Base-by-base conservation (phyloP, 1,140 invertebrate genomes). In the Ceratina calcarata region DNA sequence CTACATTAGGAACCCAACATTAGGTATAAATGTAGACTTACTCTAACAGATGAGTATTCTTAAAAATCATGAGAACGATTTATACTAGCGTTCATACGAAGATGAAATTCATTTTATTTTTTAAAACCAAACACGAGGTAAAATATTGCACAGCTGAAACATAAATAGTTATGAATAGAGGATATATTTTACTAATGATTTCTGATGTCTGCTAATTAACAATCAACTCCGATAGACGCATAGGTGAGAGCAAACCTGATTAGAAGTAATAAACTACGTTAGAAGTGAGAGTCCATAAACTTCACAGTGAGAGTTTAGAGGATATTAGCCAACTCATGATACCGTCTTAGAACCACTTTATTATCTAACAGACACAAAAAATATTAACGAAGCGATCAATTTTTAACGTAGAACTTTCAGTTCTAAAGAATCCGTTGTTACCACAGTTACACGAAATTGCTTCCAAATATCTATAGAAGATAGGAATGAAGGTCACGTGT, bases 241-340 rank as follows among this genome's bases (percentile, higher is more conserved):
- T 20, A 49, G 8, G 13, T 13, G 58, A 60, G 58, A 32, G 22
- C 16, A 51, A 55, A n/a, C 27, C n/a, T 20, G 18, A 10, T 69
- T 27, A 2, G 3, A n/a, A 13, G 10, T 18, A n/a, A n/a, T 18
- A 55, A 49, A 55, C 49, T 27, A 18, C 51, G 24, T 55, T n/a
- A 55, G 51, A 68, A 45, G 22, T 4, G 66, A 68, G 20, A 53
- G 67, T 69, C 24, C 24, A 55, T 69, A 69, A 69, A 69, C 13
- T 55, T 53, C 12, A 13, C 49, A 13, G 67, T n/a, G 22, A 69
- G 51, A 69, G 67, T 69, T 55, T 55, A 18, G 49, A 69, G 67
- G 7, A 10, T 45, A 45, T 10, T 45, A 45, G 7, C 37, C 10
- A 45, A 45, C 37, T 45, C 37, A 10, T 45, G 0, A 45, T 10